phyloP scores from a whole-genome alignment of 2,113 vertebrate genomes.

The Chamaetylas fuelleborni region DNA sequence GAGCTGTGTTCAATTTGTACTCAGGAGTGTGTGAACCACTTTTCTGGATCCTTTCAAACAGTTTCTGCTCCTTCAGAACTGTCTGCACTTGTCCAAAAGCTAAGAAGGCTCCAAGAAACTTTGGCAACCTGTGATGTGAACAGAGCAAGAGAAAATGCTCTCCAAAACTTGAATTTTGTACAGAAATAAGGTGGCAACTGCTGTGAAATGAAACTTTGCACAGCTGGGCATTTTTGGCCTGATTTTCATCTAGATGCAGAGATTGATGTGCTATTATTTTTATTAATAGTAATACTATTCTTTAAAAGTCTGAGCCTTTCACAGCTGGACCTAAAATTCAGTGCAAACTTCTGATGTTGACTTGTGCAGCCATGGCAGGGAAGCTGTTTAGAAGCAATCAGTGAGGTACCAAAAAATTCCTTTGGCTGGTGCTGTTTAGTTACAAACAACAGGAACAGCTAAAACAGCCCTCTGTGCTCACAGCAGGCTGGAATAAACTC shows the following conservation, averaged over 20 bases:
- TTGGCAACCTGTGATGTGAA: background rate
- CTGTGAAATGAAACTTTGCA: background rate
- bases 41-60: slow-evolving; percentile 22
- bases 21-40: background rate
- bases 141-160: background rate
- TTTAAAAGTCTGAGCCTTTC: background rate
- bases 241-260: background rate
- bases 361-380: background rate
- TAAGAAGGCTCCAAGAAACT: background rate
- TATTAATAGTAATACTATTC: background rate
- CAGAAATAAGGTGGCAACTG: background rate
- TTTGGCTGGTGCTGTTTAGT: background rate
- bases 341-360: background rate
- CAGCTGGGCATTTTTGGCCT: background rate
- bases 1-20: background rate
- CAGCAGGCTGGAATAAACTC: background rate
- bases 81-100: background rate
- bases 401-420: background rate
- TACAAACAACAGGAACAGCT: background rate
- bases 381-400: background rate
- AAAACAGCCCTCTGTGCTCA: background rate
- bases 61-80: background rate
- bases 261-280: accelerated
- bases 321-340: background rate
- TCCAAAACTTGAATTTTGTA: background rate